Evolutionary conservation across 2,888 invertebrate species (phyloP), one percentile per base, ranked within the genome.

Genomic region (Stenodera caucasica): DNA sequence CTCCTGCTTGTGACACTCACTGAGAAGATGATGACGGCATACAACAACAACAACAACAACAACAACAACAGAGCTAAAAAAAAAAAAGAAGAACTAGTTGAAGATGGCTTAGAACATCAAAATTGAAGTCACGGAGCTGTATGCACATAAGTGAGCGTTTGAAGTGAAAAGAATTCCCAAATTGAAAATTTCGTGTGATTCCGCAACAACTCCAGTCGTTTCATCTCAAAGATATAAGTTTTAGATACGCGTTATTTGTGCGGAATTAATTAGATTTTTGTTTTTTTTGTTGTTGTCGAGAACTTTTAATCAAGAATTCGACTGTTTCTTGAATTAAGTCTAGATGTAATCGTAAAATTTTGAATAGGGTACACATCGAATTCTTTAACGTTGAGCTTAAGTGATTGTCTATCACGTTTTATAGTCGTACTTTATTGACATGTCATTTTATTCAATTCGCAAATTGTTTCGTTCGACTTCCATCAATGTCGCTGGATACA

Each of bases 121-220:
- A 66, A 67, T 67, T 66, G 66, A 61, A 66, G 67, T 67, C 67
- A 67, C 67, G 67, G 58, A 60, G 58, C 58, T 59, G 58, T 65
- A 67, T 67, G 65, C 64, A 66, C 61, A 63, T 56, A 49, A 54
- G 59, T n/a, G n/a, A n/a, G 54, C 56, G 59, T 63, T 63, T 56
- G 63, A 63, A 60, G 55, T 54, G 2, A 5, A 32, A 14, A 53
- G 64, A 64, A 67, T 57, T 66, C 58, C 53, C 26, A 64, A 66
- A 67, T 67, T 67, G 67, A 67, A 67, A 67, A 67, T 67, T 67
- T 61, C 64, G 66, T 64, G 62, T 64, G 60, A 65, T 65, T 67
- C 59, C 61, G 61, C 60, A 61, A 50, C 40, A 37, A 32, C 35
- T 51, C n/a, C n/a, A n/a, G n/a, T 56, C 45, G 49, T 49, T 56